Evolutionary conservation across 1,140 invertebrate species (phyloP).

Genomic region (Drosophila quadrilineata): DNA sequence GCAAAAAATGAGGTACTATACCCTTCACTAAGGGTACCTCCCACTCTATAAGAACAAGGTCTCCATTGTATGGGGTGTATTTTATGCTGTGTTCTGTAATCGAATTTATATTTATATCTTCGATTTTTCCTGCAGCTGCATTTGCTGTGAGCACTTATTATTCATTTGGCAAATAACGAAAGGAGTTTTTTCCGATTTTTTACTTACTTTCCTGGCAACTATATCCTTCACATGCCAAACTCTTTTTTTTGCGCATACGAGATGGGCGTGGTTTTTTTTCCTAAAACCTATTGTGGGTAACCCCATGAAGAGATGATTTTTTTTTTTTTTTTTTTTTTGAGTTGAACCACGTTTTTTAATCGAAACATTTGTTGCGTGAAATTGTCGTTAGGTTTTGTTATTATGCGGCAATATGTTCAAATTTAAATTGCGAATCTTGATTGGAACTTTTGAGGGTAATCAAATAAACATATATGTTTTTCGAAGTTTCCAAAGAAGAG

Average conservation of each 20-base stretch:
- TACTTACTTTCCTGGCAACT: constrained; percentile 2
- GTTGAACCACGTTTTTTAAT: constrained; percentile 44
- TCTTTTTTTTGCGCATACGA: constrained; percentile 51
- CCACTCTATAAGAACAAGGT: too few relatives aligned
- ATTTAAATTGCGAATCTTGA: constrained; percentile 51
- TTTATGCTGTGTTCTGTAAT: too few relatives aligned
- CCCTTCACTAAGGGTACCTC: too few relatives aligned
- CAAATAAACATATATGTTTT: not conserved
- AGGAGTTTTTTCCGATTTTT: constrained; percentile 43
- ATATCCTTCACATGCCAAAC: not conserved
- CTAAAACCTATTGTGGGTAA: constrained; percentile 47
- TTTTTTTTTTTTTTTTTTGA: constrained; percentile 26
- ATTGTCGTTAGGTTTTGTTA: constrained; percentile 58
- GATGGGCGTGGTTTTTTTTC: constrained; percentile 35
- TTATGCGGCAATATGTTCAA: constrained; percentile 62
- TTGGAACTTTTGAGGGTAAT: constrained; percentile 2
- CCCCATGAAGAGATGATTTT: constrained; percentile 36
- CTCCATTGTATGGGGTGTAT: too few relatives aligned
- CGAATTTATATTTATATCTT: too few relatives aligned
- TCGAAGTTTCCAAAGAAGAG: too few relatives aligned
- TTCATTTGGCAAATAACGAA: constrained; percentile 75
- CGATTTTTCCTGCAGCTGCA: constrained; percentile 56
- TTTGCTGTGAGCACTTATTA: constrained; percentile 63
- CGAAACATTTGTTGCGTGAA: constrained; percentile 76
- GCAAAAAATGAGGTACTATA: too few relatives aligned